Percentiles rank a stretch among this genome's conserved stretches.
Conservation (phyloP, 2,888 invertebrate species). For the Rhabditoides inermis region DNA sequence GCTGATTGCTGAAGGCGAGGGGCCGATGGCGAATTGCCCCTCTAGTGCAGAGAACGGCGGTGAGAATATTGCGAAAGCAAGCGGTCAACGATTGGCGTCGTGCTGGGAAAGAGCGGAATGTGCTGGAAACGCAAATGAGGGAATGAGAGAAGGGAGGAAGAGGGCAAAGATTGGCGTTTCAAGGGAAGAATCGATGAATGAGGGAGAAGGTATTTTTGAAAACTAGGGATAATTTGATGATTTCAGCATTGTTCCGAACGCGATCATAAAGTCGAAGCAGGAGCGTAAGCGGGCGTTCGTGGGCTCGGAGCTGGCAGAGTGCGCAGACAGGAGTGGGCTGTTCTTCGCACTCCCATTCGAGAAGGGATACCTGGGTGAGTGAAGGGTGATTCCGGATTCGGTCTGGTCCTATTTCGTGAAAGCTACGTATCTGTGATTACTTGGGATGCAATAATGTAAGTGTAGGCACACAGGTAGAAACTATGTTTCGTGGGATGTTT, state of each 20-base stretch:
- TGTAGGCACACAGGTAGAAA: too few relatives aligned
- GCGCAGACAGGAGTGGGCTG: slow-evolving; percentile 85
- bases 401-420: too few relatives aligned
- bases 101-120: too few relatives aligned
- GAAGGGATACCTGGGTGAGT: slow-evolving; percentile 59
- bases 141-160: neutral
- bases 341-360: slow-evolving; percentile 88
- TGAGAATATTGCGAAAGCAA: too few relatives aligned
- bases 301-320: slow-evolving; percentile 87
- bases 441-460: too few relatives aligned
- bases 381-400: neutral
- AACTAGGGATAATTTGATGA: neutral
- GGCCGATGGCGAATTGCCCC: too few relatives aligned
- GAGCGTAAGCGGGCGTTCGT: slow-evolving; percentile 86
- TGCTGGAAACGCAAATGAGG: neutral
- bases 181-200: too few relatives aligned
- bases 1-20: too few relatives aligned
- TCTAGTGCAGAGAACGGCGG: too few relatives aligned
- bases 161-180: neutral
- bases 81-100: too few relatives aligned
- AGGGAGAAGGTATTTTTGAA: slow-evolving; percentile 2
- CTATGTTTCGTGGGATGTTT: too few relatives aligned
- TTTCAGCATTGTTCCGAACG: slow-evolving; percentile 70
- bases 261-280: slow-evolving; percentile 93
- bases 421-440: too few relatives aligned